Base-by-base conservation (phyloP, 1,140 invertebrate species). In the Drosophila malerkotliana region DNA sequence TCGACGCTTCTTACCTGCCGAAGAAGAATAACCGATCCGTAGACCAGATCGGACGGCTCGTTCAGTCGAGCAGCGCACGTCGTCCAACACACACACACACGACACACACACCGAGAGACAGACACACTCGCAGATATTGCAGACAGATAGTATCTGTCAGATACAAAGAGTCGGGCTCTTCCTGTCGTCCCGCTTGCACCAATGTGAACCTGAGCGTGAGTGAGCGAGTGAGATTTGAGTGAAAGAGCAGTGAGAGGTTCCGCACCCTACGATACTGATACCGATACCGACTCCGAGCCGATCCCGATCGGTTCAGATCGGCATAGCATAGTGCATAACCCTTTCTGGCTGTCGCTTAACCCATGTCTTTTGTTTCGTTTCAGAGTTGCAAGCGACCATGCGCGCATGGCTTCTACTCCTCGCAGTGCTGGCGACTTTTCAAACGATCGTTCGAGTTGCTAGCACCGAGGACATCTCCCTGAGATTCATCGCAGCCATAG, bases 301-400 rank as follows among this genome's bases (percentile, higher is more conserved):
- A 47, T 18, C 18, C 39, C 39, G 34, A 56, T 58, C 15, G 12
- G 37, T 12, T 26, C 48, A 14, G 48, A 47, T 18, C 44, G 15
- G 18, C 18, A 44, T 44, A 48, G 55, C 28, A 48, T 87, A 90
- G 85, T 81, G 45, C 34, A 52, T 90, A 90, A 89, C 84, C 81
- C 84, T 89, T 89, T 89, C 26, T 72, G 60, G 74, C 73, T 75
- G 76, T 90, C 74, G 72, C 67, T 84, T 62, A 84, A 87, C 75
- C 63, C 78, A 82, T 90, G 84, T 85, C 44, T 69, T 79, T 87
- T 92, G 73, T 92, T 82, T 91, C 84, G 66, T 92, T 92, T 59
- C 91, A 93, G 93, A 92, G 92, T 92, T 91, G 92, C 92, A 92
- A 92, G 78, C 92, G 91, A 93, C 91, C 90, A 93, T 93, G 93